Evolutionary conservation across 2,888 invertebrate species (phyloP), one percentile per base, ranked within the genome.

Genomic region (Nephrotoma flavescens): DNA sequence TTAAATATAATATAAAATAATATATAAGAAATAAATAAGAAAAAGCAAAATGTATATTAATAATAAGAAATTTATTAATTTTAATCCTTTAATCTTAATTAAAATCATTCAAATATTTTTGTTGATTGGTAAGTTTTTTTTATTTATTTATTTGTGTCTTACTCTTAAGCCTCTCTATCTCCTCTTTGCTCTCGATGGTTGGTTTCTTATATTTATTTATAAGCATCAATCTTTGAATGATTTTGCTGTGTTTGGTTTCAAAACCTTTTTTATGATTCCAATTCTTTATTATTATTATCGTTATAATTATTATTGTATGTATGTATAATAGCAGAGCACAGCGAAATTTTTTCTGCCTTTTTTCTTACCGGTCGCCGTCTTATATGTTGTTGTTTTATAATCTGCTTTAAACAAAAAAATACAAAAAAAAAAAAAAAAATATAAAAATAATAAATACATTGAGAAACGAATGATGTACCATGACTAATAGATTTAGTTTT

Each of bases 31-130:
- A 71, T 71, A 71, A 71, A 71, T 71, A 71, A 71, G 9, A 71
- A 71, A 9, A 71, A 71, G 71, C 6, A 71, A 71, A 71, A 71
- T 71, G 71, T 71, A 71, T 71, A 71, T 71, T 71, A 71, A 71
- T 71, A 71, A 71, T 71, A 71, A 71, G 71, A 71, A 71, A 71
- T 71, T 71, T 71, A 71, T 71, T 71, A 71, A 71, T 71, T 71
- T 71, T 84, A 84, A 84, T 84, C 84, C 84, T 84, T 84, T 84
- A 84, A 84, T 84, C 84, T 84, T 84, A 84, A 84, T 84, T 84
- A 84, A 84, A 84, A 84, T 84, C 84, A 84, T 84, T 42, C 84
- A 84, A 84, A 84, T 84, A 84, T 84, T 42, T 84, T 84, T 84
- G 84, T 42, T 84, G 84, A 84, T 84, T 84, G 84, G 84, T 84